These are phyloP conservation scores for Apodemia zela DNA, from an alignment of 2,888 invertebrate genomes.

Conservation along the genomic window DNA sequence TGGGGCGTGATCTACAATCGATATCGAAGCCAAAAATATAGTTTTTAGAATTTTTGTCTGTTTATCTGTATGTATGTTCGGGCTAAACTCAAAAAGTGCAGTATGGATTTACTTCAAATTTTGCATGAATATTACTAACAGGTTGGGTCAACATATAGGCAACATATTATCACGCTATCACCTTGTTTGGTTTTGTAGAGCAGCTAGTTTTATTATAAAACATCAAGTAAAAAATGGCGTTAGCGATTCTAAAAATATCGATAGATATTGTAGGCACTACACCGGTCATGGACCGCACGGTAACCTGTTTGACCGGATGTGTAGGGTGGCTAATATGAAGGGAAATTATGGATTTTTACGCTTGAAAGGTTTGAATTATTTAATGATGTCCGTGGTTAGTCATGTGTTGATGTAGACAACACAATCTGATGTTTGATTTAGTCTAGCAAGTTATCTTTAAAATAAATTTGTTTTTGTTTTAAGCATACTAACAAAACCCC, in stretches of 20 bases:
- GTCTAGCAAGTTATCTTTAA: background rate
- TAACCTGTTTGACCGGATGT: slow-evolving; percentile 65
- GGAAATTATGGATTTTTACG: slow-evolving; percentile 47
- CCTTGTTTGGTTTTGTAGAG: too few species aligned
- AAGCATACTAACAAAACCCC: background rate
- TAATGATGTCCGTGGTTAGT: background rate
- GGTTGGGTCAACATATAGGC: too few species aligned
- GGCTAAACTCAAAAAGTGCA: too few species aligned
- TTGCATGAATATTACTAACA: too few species aligned
- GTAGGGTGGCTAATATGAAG: slow-evolving; percentile 52
- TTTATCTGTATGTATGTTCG: too few species aligned
- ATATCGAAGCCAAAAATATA: too few species aligned
- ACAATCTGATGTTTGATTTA: background rate
- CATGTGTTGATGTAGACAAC: background rate
- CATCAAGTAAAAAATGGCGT: background rate
- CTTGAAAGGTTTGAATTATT: slow-evolving; percentile 32
- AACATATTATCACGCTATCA: too few species aligned
- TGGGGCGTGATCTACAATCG: too few species aligned
- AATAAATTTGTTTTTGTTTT: background rate
- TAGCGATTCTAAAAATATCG: slow-evolving; percentile 23
- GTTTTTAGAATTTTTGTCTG: too few species aligned
- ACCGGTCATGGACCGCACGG: slow-evolving; percentile 60
- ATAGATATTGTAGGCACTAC: slow-evolving; percentile 32
- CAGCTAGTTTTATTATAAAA: background rate
- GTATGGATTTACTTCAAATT: too few species aligned